Conservation (phyloP, 1,140 invertebrate genomes). For the Planococcus citri region DNA sequence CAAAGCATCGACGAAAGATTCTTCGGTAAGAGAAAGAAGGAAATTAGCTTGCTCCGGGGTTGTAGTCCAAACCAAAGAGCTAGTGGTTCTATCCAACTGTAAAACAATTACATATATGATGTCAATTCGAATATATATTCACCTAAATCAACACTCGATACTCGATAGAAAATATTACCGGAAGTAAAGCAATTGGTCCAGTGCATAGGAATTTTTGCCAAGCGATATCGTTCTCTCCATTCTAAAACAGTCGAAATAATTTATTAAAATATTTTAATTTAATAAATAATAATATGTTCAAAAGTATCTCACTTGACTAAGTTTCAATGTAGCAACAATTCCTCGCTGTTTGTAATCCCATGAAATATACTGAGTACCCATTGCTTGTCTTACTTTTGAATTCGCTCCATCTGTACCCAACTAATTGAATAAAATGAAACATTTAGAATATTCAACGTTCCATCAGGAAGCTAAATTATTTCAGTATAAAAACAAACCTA, state of each 20-base stretch:
- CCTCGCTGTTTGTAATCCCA: constrained; percentile 82
- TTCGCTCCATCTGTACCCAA: constrained; percentile 88
- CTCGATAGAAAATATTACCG: constrained; percentile 40
- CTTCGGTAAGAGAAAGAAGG: constrained; percentile 52
- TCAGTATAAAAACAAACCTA: constrained; percentile 35
- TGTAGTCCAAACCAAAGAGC: constrained; percentile 87
- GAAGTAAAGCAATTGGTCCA: constrained; percentile 83
- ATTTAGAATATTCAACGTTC: not conserved
- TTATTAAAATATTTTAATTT: no score
- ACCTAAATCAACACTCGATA: no score
- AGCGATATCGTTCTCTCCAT: constrained; percentile 47
- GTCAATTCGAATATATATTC: no score
- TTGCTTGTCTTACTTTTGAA: constrained; percentile 67
- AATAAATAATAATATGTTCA: no score
- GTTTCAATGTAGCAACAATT: constrained; percentile 74
- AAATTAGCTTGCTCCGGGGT: constrained; percentile 57
- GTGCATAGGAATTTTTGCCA: constrained; percentile 91
- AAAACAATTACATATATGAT: constrained; percentile 22
- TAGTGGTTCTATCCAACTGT: constrained; percentile 54
- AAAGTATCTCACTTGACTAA: constrained; percentile 48
- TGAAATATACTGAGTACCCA: constrained; percentile 61
- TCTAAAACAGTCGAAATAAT: not conserved
- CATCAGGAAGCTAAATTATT: not conserved
- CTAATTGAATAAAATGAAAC: constrained; percentile 34
- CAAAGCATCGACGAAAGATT: constrained; percentile 77